Conservation (phyloP, 2,888 invertebrate species). For the Urechis unicinctus region DNA sequence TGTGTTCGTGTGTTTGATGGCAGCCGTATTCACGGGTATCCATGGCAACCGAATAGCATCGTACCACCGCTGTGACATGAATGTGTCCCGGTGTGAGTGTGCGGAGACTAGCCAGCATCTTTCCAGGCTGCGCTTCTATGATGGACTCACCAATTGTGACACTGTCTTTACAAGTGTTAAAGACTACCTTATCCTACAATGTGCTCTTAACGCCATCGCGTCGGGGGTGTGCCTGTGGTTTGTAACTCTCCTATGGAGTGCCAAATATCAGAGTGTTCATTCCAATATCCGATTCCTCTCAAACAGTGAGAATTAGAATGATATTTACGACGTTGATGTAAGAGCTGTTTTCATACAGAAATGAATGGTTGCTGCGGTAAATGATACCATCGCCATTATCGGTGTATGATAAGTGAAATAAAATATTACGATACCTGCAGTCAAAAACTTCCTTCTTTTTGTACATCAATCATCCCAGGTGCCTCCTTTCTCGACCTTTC, state of each 20-base stretch:
- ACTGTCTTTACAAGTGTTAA: constrained; percentile 14
- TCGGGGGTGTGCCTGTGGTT: constrained; percentile 19
- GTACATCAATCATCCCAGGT: too few species aligned
- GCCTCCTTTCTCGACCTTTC: too few species aligned
- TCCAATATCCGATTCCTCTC: constrained; percentile 16
- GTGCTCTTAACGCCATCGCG: constrained; percentile 16
- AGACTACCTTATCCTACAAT: constrained; percentile 17
- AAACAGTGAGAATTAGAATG: too few species aligned
- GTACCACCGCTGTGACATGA: constrained; percentile 6
- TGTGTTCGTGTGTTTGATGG: constrained; percentile 19
- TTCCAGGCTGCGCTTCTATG: constrained; percentile 7
- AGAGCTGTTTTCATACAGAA: too few species aligned
- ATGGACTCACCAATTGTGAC: constrained; percentile 9
- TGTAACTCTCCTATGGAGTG: constrained; percentile 15
- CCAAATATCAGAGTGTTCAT: constrained; percentile 12
- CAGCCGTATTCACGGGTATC: constrained; percentile 16
- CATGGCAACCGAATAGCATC: constrained; percentile 13
- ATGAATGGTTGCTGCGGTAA: too few species aligned
- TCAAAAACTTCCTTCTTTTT: too few species aligned
- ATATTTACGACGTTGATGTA: too few species aligned
- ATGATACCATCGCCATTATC: too few species aligned
- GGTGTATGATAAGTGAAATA: too few species aligned
- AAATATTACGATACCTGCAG: too few species aligned
- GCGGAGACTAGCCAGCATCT: not conserved
- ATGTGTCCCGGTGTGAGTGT: constrained; percentile 3